Conservation (phyloP, 2,888 invertebrate genomes). For the Rosalia funebris region DNA sequence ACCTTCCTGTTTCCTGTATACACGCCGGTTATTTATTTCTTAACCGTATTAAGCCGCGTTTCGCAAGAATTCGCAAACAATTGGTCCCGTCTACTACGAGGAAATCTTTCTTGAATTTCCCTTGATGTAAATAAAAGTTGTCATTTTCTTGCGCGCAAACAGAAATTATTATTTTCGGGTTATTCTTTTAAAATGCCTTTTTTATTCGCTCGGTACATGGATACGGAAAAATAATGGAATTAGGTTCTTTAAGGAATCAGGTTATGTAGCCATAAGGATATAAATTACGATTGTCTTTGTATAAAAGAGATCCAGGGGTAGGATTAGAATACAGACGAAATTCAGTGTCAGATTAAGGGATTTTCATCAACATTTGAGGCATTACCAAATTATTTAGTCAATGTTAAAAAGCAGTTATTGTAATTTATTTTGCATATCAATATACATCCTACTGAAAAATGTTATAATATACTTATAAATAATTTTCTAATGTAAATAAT, state of each 20-base stretch:
- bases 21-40: conserved; percentile 59
- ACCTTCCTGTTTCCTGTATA: conserved; percentile 62
- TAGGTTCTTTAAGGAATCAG: conserved; percentile 15
- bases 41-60: conserved; percentile 61
- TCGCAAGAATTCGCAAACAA: conserved; percentile 57
- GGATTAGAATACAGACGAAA: too few relatives aligned
- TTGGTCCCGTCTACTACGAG: conserved; percentile 55
- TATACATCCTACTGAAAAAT: too few relatives aligned
- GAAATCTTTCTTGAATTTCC: conserved; percentile 62
- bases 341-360: too few relatives aligned
- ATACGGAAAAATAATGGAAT: conserved; percentile 31
- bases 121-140: conserved; percentile 63
- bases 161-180: conserved; percentile 53
- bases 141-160: conserved; percentile 56
- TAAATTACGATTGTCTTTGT: background rate
- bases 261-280: background rate
- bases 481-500: too few relatives aligned
- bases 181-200: conserved; percentile 37
- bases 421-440: too few relatives aligned
- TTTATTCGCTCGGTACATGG: conserved; percentile 30
- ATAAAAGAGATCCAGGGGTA: background rate
- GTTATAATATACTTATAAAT: too few relatives aligned
- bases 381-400: too few relatives aligned
- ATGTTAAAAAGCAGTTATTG: too few relatives aligned
- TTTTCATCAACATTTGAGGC: too few relatives aligned